Percentiles rank a stretch among this genome's conserved stretches.
phyloP scores from a whole-genome alignment of 2,888 invertebrate species.

The Diaphora mendica region DNA sequence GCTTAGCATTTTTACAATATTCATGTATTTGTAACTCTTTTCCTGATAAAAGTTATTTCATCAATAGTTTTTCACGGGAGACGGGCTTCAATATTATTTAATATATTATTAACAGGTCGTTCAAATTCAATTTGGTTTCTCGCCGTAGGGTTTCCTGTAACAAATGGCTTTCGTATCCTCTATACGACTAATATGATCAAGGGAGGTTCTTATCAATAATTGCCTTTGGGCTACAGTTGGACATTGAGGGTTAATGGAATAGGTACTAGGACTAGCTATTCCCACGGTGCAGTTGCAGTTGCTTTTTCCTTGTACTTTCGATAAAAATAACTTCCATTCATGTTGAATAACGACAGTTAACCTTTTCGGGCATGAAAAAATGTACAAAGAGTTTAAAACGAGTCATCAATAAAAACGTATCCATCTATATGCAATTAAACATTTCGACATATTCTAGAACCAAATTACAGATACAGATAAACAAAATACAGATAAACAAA shows the following conservation, averaged over 20 bases:
- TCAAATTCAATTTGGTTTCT: constrained; percentile 10
- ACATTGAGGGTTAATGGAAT: background rate
- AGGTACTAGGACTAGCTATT: too few relatives aligned
- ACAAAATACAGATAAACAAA: background rate
- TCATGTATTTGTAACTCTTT: background rate
- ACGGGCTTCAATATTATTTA: background rate
- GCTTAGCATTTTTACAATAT: background rate
- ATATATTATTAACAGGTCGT: constrained; percentile 10
- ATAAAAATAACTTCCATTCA: too few relatives aligned
- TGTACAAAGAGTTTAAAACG: too few relatives aligned
- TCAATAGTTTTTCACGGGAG: background rate
- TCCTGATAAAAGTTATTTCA: background rate
- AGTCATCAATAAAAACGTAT: too few relatives aligned
- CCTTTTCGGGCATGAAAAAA: too few relatives aligned
- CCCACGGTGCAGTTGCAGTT: too few relatives aligned
- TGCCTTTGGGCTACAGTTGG: background rate
- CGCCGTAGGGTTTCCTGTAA: constrained; percentile 14
- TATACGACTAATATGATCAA: constrained; percentile 6
- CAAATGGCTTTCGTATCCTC: constrained; percentile 16
- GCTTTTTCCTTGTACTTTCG: too few relatives aligned
- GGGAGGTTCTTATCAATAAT: constrained; percentile 1
- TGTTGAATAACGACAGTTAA: too few relatives aligned
- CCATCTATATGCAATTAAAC: too few relatives aligned
- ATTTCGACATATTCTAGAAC: background rate
- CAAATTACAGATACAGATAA: background rate